Evolutionary conservation across 2,797 vertebrate genomes (phyloP).

Genomic region (Heliangelus exortis): DNA sequence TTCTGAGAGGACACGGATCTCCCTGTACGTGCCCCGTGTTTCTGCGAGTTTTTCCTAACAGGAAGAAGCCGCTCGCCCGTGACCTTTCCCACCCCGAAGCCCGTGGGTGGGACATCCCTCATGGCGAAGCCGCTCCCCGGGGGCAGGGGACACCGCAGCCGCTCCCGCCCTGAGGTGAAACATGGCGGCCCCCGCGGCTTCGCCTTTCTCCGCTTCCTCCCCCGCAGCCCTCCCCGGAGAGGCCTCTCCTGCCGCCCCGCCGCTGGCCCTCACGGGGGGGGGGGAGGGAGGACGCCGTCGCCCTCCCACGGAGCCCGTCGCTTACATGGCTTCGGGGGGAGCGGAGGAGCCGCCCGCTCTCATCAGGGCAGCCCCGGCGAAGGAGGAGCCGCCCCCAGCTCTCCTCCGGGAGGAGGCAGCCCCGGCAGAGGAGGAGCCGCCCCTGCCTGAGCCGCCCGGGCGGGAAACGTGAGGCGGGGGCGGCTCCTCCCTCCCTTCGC

Average conservation of each 20-base stretch:
- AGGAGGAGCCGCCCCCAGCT: no score
- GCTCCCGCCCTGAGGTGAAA: neutral
- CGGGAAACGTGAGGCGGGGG: neutral
- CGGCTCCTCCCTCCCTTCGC: neutral
- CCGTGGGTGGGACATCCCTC: accelerated
- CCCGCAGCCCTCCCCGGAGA: neutral
- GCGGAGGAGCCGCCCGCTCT: no score
- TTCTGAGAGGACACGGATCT: neutral
- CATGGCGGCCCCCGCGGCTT: neutral
- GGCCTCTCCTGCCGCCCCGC: neutral
- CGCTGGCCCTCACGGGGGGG: neutral
- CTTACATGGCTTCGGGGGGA: neutral
- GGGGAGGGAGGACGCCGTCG: no score
- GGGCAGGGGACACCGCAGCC: no score
- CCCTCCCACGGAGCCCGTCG: neutral
- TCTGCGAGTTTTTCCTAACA: neutral
- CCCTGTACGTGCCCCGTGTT: accelerated
- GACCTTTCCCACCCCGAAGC: neutral
- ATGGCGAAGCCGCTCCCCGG: accelerated
- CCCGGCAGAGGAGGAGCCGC: neutral
- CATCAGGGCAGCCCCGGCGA: neutral
- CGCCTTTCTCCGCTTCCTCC: no score
- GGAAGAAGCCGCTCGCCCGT: accelerated
- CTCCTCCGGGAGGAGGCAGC: neutral
- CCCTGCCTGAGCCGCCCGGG: neutral